A percentile compares a stretch with the other conserved stretches of the same genome.
Evolutionary conservation across 1,140 invertebrate species (phyloP).

Genomic region (Panulirus ornatus): DNA sequence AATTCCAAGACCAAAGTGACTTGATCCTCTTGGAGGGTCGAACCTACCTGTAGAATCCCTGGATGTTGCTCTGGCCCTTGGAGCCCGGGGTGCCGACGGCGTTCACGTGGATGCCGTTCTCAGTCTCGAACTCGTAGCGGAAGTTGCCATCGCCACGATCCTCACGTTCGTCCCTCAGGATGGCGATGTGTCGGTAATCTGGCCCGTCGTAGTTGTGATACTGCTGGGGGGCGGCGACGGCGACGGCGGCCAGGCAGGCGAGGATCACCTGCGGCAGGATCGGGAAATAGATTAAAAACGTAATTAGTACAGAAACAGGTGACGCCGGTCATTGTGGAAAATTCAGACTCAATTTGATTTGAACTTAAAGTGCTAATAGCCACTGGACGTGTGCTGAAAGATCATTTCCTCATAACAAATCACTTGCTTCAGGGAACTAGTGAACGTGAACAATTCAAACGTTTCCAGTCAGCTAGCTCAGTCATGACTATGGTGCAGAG

Average conservation of each 20-base stretch:
- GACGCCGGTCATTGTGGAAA: neutral
- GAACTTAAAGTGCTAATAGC: too few species aligned
- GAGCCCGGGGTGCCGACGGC: constrained; percentile 30
- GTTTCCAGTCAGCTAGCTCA: too few species aligned
- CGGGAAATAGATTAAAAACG: too few species aligned
- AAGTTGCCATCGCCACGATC: constrained; percentile 33
- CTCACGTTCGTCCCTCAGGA: constrained; percentile 18
- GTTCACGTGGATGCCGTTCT: constrained; percentile 31
- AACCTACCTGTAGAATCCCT: constrained; percentile 28
- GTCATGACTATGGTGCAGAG: too few species aligned
- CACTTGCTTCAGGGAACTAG: too few species aligned
- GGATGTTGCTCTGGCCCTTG: constrained; percentile 41
- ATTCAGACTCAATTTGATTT: too few species aligned
- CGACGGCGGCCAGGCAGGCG: constrained; percentile 31
- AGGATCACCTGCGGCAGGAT: constrained; percentile 21
- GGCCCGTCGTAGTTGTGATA: neutral
- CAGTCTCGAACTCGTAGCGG: constrained; percentile 31
- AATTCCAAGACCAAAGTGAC: too few species aligned
- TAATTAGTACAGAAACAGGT: neutral
- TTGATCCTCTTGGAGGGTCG: too few species aligned
- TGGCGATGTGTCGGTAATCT: constrained; percentile 30
- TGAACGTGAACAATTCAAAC: too few species aligned
- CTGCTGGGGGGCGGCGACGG: constrained; percentile 20
- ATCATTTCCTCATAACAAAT: too few species aligned
- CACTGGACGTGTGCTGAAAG: too few species aligned